Percentiles rank a stretch among this genome's conserved stretches.
Conservation (phyloP, 1,140 invertebrate genomes). For the Lepidurus couesii region DNA sequence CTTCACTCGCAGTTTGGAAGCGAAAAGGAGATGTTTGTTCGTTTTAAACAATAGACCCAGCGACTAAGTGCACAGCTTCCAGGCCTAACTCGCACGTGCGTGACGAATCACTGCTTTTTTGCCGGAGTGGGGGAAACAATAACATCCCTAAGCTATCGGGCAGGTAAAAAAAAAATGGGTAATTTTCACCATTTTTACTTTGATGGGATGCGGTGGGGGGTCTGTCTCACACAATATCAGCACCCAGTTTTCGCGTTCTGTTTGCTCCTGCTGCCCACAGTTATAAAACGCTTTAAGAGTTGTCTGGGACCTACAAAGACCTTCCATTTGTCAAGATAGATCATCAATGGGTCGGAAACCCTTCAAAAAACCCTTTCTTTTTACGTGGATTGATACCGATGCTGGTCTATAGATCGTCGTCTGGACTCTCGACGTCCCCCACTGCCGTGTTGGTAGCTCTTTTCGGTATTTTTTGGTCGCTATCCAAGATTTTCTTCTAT, state of each 20-base stretch:
- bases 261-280: no score
- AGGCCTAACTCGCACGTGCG: not conserved
- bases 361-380: not conserved
- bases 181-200: no score
- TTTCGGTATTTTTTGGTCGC: not conserved
- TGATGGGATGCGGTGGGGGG: no score
- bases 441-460: not conserved
- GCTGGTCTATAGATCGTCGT: slow-evolving; percentile 13
- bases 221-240: no score
- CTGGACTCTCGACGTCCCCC: not conserved
- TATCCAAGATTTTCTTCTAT: not conserved
- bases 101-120: not conserved
- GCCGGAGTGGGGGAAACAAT: not conserved
- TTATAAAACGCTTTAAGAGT: no score
- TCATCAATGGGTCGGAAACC: slow-evolving; percentile 6
- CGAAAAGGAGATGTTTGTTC: not conserved
- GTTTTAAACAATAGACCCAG: not conserved
- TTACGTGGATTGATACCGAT: not conserved
- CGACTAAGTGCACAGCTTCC: not conserved
- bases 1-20: not conserved
- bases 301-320: not conserved
- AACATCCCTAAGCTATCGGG: not conserved
- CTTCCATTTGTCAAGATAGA: not conserved
- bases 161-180: not conserved
- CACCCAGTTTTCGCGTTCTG: no score